phyloP scores from a whole-genome alignment of 2,797 vertebrate genomes.

The Myotis daubentonii region DNA sequence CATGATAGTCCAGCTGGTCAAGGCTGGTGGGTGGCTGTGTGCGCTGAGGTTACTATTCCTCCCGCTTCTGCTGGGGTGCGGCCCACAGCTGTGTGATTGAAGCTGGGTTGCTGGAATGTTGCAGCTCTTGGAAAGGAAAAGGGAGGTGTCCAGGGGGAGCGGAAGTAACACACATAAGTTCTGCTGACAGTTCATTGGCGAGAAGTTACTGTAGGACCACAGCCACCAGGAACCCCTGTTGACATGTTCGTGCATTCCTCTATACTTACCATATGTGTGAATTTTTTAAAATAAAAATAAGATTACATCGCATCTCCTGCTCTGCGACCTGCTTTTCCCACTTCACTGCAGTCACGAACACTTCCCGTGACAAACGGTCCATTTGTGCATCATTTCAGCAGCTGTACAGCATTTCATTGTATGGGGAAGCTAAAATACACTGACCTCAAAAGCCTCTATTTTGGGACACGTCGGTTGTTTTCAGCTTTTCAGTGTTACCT shows the following conservation, averaged over 20 bases:
- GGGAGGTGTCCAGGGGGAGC: background rate
- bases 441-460: background rate
- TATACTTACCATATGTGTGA: background rate
- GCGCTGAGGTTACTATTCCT: background rate
- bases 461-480: background rate
- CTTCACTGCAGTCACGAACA: background rate
- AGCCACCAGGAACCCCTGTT: background rate
- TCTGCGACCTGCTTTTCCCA: background rate
- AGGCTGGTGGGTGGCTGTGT: background rate
- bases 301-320: background rate
- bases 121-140: background rate
- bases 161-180: background rate
- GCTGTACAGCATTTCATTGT: background rate
- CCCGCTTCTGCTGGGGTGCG: rapidly evolving
- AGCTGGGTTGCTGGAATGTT: background rate
- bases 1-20: rapidly evolving
- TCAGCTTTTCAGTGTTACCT: background rate
- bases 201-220: background rate
- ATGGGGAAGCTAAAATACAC: background rate
- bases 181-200: background rate
- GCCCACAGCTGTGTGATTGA: too few relatives aligned
- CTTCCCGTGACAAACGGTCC: background rate
- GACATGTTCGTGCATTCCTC: background rate
- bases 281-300: background rate
- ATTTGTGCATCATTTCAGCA: background rate